phyloP scores from a whole-genome alignment of 1,140 invertebrate genomes.

The Bombyx mandarina region DNA sequence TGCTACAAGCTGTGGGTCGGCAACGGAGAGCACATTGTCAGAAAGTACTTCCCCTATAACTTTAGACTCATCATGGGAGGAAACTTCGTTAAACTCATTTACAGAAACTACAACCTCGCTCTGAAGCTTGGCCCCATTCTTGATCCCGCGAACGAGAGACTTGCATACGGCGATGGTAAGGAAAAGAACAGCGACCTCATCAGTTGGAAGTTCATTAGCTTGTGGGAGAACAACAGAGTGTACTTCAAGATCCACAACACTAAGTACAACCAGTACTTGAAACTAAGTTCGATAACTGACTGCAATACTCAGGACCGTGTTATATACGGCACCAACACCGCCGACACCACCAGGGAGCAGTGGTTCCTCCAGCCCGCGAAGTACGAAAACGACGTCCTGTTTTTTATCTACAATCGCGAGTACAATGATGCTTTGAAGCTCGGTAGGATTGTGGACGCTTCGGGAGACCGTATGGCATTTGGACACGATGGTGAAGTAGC shows the following conservation, averaged over 20 bases:
- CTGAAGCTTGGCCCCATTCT: neutral
- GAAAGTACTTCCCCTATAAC: neutral
- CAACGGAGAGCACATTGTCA: neutral
- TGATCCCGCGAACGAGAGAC: no score
- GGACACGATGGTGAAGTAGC: no score
- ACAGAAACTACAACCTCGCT: no score
- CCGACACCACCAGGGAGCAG: conserved; percentile 1
- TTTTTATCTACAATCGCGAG: no score
- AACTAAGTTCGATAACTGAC: neutral
- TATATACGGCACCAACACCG: neutral
- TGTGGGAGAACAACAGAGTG: no score
- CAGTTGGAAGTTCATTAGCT: no score
- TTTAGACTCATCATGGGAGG: conserved; percentile 1
- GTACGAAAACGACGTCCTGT: no score
- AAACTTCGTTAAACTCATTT: neutral
- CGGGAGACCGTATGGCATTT: no score
- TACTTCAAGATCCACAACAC: no score
- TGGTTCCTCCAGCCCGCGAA: neutral
- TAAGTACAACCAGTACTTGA: neutral
- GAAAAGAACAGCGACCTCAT: neutral
- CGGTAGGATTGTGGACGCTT: neutral
- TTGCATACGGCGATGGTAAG: no score
- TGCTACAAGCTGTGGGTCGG: no score
- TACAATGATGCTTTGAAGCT: no score
- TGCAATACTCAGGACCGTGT: neutral